phyloP scores from a whole-genome alignment of 2,888 invertebrate species.

The Tuberolachnus salignus region DNA sequence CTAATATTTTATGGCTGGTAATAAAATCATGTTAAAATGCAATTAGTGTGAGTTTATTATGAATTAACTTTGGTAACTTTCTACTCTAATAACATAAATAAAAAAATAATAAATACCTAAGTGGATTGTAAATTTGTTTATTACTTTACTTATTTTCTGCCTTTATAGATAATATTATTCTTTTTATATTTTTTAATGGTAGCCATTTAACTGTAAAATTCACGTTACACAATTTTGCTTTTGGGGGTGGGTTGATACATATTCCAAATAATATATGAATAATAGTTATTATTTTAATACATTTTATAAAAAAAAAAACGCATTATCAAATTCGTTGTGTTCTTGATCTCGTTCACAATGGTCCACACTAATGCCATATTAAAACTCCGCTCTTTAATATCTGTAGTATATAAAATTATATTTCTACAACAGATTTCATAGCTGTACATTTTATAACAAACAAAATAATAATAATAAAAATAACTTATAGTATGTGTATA shows the following conservation, averaged over 20 bases:
- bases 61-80: too few species aligned
- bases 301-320: too few species aligned
- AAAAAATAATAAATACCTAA: too few species aligned
- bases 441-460: neutral
- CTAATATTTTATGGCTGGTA: neutral
- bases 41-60: slow-evolving; percentile 17
- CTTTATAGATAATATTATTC: neutral
- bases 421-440: slow-evolving; percentile 6
- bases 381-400: slow-evolving; percentile 7
- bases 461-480: neutral
- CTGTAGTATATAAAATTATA: neutral
- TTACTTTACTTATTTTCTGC: too few species aligned
- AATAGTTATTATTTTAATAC: too few species aligned
- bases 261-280: too few species aligned
- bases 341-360: slow-evolving; percentile 38
- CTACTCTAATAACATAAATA: too few species aligned
- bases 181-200: neutral
- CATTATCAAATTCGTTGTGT: slow-evolving; percentile 54
- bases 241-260: too few species aligned
- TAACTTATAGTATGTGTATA: neutral
- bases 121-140: too few species aligned
- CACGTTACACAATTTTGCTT: too few species aligned
- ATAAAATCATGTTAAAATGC: neutral
- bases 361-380: slow-evolving; percentile 49
- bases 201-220: too few species aligned